Base-by-base conservation (phyloP, 2,797 vertebrate species). In the Neopelma chrysocephalum region DNA sequence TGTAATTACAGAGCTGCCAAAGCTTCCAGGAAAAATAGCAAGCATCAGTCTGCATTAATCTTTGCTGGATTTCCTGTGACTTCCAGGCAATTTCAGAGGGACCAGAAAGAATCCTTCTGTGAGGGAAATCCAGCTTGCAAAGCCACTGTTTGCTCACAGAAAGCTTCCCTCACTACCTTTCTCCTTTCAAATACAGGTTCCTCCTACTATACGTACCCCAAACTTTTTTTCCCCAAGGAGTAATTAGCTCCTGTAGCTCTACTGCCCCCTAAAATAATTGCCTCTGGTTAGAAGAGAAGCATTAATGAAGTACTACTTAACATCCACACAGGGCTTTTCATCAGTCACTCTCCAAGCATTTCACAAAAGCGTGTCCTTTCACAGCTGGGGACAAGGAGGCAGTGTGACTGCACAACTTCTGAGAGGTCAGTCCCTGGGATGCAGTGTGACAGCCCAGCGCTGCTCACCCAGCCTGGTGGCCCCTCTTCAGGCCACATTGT, bases 1-100 rank as follows among this genome's bases (percentile, higher is more conserved):
- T 90, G 88, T 95, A 90, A 94, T 94, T 96, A 94, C 90, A 93
- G 94, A 94, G 57, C 90, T 85, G 90, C 83, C 92, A 93, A 92
- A 65, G 60, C 60, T 71, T 90, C 60, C 71, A 87, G 93, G 86
- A 95, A 92, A 95, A 93, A 93, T 58, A 82, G 86, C 88, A 89
- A 69, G 56, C 81, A 82, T 90, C 85, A 66, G 68, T 42, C 82
- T 76, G 77, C 80, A 94, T 95, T 94, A 91, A 70, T 95, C 93
- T 94, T 92, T 64, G 20, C 75, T 75, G 61, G 78, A 87, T 93
- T 83, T 94, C 90, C 60, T 4, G 4, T 94, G 78, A 87, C 92
- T 96, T 94, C 77, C 0, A 2, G 60, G 73, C 36, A n/a, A 38
- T 96, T 92, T 95, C 83, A 80, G 81, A 69, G 68, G 80, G 78